Evolutionary conservation across 2,888 invertebrate species (phyloP), one percentile per base, ranked within the genome.

Genomic region (Coleophora deauratella): DNA sequence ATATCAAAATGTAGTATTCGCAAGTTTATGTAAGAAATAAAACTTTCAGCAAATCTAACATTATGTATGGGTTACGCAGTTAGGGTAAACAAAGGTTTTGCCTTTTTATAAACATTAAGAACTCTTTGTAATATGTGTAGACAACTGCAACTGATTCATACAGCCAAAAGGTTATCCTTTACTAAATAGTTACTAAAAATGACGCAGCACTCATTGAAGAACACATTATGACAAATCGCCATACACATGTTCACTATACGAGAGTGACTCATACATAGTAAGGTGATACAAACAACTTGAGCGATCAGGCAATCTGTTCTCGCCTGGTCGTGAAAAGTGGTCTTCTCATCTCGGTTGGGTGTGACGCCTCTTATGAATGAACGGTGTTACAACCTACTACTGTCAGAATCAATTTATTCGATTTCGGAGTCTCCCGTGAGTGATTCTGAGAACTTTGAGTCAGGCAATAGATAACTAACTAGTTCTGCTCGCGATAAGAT

Each of bases 311-410:
- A 59, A 58, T 56, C 45, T 51, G 56, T 54, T 60, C 51, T 49
- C 43, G 52, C 49, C 47, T 42, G 40, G 43, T 61, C 55, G 54
- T 54, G 51, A 62, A 60, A 57, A 49, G 48, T 45, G 54, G 55
- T 39, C 57, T 51, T 51, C 56, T 61, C 65, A 72, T 71, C 68
- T 72, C 49, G 62, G 71, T 49, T 46, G 72, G 64, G 46, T 73
- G 59, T 55, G 44, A 50, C 49, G 41, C 47, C 51, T 50, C 61
- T 77, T 72, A 73, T 84, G 82, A 84, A 84, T 82, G 84, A 71
- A 72, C 51, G 47, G 52, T 59, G 53, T 55, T 59, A 61, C 55
- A 59, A 55, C 49, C 53, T 51, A 54, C 51, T 56, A 59, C 54
- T 55, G 57, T 52, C 46, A 42, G 56, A 62, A 57, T 52, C 51